Conservation (phyloP, 2,113 vertebrate species). For the Salvelinus sp. region DNA sequence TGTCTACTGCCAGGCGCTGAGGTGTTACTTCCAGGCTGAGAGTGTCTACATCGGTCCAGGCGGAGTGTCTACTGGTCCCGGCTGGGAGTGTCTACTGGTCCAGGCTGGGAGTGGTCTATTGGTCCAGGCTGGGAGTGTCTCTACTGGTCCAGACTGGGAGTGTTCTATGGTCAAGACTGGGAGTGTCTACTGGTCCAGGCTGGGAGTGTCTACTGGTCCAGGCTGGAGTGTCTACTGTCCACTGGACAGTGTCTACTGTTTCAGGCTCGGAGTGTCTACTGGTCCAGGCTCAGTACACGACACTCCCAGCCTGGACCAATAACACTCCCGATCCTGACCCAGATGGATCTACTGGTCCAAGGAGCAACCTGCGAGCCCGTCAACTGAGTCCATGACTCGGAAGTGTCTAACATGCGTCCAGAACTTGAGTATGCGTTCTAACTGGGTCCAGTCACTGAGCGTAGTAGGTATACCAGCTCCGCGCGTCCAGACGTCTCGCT, state of each 20-base stretch:
- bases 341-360: too few species aligned
- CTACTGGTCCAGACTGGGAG: background rate
- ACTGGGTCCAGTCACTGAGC: too few species aligned
- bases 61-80: background rate
- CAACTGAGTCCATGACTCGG: too few species aligned
- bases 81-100: background rate
- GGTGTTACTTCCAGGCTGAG: constrained; percentile 1
- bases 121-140: background rate
- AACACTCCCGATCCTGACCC: too few species aligned
- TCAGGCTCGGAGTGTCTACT: background rate
- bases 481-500: too few species aligned
- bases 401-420: too few species aligned
- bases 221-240: background rate
- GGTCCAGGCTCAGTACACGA: too few species aligned
- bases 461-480: too few species aligned
- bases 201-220: background rate
- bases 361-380: too few species aligned
- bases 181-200: background rate
- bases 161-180: background rate
- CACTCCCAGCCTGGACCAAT: too few species aligned
- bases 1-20: background rate
- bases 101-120: background rate
- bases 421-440: too few species aligned
- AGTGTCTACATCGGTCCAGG: too few species aligned
- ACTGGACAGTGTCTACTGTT: background rate